Percentiles rank a stretch among this genome's conserved stretches.
These are phyloP conservation scores for Chelonoidis abingdonii DNA, from an alignment of 2,113 vertebrate species.

Conservation along the genomic window DNA sequence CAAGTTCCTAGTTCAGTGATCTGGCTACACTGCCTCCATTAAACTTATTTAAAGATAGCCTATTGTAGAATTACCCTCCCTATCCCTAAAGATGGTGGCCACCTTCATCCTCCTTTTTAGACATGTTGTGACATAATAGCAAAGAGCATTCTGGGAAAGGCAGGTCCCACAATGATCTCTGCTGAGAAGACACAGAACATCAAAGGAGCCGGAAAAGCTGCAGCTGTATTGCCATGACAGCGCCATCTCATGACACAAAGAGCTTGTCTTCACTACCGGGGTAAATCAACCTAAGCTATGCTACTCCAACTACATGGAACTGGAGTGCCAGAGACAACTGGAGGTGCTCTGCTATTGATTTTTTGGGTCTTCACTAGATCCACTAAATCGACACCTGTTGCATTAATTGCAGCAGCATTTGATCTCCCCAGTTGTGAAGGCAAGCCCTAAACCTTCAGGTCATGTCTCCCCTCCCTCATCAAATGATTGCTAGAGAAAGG, in stretches of 20 bases:
- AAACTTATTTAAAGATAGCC: fast-evolving
- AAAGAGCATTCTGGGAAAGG: not conserved
- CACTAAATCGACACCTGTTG: too few relatives aligned
- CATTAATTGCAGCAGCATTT: too few relatives aligned
- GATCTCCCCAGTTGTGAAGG: too few relatives aligned
- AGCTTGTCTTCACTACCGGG: too few relatives aligned
- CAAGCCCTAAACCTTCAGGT: not conserved
- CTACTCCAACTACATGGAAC: too few relatives aligned
- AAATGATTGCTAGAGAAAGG: not conserved
- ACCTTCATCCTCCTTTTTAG: not conserved
- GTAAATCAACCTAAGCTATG: too few relatives aligned
- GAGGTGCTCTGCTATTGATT: too few relatives aligned
- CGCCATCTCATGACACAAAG: not conserved
- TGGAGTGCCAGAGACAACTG: too few relatives aligned
- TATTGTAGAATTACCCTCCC: not conserved
- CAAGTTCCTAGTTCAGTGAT: not conserved
- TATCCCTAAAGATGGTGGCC: not conserved
- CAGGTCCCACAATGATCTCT: fast-evolving
- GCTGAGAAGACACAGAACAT: not conserved
- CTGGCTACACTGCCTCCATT: fast-evolving
- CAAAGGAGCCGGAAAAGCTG: not conserved
- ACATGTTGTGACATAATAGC: not conserved
- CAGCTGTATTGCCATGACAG: fast-evolving
- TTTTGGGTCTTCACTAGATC: too few relatives aligned
- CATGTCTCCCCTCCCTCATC: fast-evolving